These are phyloP conservation scores for Oreochromis aureus DNA, from an alignment of 2,113 vertebrate genomes.

Conservation along the genomic window DNA sequence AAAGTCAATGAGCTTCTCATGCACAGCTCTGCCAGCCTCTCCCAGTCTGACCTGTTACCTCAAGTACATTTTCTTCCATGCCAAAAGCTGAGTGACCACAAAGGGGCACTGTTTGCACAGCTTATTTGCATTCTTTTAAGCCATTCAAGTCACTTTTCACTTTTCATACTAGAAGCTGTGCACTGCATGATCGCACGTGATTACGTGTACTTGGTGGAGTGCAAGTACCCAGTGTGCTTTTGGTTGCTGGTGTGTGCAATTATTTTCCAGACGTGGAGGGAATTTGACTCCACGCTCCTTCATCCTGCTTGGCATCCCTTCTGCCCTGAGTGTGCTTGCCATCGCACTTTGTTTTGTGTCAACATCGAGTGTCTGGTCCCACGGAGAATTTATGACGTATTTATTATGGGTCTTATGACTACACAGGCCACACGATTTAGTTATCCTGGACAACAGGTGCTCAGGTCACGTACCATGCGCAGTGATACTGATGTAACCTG, in stretches of 20 bases:
- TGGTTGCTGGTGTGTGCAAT: neutral
- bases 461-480: neutral
- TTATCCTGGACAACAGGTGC: neutral
- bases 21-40: neutral
- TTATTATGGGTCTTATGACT: neutral
- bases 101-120: slow-evolving; percentile 30
- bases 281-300: neutral
- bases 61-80: neutral
- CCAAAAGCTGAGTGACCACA: slow-evolving; percentile 2
- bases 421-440: neutral
- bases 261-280: slow-evolving; percentile 25
- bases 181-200: neutral
- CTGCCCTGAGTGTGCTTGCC: neutral
- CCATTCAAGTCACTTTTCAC: neutral
- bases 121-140: neutral
- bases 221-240: slow-evolving; percentile 11
- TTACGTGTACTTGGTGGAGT: neutral
- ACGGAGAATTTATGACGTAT: neutral
- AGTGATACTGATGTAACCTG: neutral
- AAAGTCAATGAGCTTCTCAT: neutral
- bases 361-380: neutral
- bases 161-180: neutral
- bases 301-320: neutral
- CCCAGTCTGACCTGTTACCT: neutral
- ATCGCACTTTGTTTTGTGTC: neutral